phyloP scores from a whole-genome alignment of 2,888 invertebrate species.

The Zelleria hepariella region DNA sequence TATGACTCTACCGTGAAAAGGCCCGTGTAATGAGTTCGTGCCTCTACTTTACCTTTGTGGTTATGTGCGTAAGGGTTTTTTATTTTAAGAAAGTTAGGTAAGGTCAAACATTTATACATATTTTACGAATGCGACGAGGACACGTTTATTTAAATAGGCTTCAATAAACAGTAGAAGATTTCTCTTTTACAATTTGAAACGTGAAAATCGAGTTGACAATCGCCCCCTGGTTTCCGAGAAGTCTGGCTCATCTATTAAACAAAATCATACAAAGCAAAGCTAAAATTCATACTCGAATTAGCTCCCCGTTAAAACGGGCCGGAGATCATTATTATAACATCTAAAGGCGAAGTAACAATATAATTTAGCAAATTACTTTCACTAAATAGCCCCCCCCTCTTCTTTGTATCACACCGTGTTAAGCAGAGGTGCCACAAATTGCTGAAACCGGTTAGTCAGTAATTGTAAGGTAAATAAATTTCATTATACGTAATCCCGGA shows the following conservation, averaged over 20 bases:
- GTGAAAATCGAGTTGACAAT: not conserved
- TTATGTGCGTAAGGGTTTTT: too few relatives aligned
- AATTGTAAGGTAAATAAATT: constrained; percentile 32
- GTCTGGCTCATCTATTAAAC: constrained; percentile 13
- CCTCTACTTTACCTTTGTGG: too few relatives aligned
- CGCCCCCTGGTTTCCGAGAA: not conserved
- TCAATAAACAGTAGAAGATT: not conserved
- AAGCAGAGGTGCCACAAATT: constrained; percentile 60
- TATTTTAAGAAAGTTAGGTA: too few relatives aligned
- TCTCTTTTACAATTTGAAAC: not conserved
- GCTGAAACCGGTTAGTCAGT: constrained; percentile 53
- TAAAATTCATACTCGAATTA: constrained; percentile 55
- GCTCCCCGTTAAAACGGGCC: constrained; percentile 56
- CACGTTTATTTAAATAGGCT: not conserved
- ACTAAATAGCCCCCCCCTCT: constrained; percentile 43
- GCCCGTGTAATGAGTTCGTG: too few relatives aligned
- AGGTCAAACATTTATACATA: not conserved
- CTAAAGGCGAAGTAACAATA: constrained; percentile 58
- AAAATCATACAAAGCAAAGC: constrained; percentile 38
- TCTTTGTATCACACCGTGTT: constrained; percentile 46
- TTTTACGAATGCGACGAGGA: not conserved
- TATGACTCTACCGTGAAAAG: too few relatives aligned
- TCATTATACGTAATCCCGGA: constrained; percentile 17
- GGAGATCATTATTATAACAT: constrained; percentile 62
- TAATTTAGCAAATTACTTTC: constrained; percentile 62